phyloP scores from a whole-genome alignment of 1,140 invertebrate species.

The Carcinoscorpius rotundicauda region DNA sequence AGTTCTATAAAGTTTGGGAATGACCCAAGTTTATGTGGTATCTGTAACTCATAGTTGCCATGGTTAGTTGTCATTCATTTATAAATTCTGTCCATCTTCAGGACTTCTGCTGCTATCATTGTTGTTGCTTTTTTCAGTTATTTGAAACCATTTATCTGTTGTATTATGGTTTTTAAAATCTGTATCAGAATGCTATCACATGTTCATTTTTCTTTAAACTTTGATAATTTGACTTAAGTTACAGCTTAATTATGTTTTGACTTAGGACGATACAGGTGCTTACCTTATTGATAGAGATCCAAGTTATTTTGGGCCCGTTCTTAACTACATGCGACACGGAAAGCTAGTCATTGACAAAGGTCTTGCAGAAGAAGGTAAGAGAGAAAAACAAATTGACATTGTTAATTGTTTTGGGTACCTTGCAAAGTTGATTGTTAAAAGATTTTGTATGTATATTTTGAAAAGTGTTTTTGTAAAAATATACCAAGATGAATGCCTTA shows the following conservation, averaged over 20 bases:
- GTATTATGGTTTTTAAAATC: too few species aligned
- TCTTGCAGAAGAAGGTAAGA: conserved; percentile 89
- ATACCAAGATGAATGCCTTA: neutral
- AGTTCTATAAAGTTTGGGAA: too few species aligned
- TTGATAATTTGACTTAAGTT: neutral
- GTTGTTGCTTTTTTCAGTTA: too few species aligned
- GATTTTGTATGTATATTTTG: conserved; percentile 12
- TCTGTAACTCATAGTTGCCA: too few species aligned
- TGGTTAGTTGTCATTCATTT: too few species aligned
- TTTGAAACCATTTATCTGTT: too few species aligned
- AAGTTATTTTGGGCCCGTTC: conserved; percentile 93
- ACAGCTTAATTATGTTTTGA: conserved; percentile 26
- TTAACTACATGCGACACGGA: conserved; percentile 96
- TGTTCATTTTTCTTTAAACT: conserved; percentile 1
- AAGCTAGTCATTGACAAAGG: conserved; percentile 96
- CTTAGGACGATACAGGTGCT: conserved; percentile 93
- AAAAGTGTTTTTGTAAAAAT: neutral
- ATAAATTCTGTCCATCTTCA: too few species aligned
- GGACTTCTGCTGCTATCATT: too few species aligned
- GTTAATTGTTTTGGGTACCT: neutral
- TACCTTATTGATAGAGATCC: conserved; percentile 98
- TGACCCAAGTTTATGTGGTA: too few species aligned
- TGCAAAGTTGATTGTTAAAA: neutral
- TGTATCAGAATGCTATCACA: neutral
- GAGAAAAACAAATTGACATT: conserved; percentile 37